phyloP scores from a whole-genome alignment of 2,888 invertebrate species.

The Anoncus sp. region DNA sequence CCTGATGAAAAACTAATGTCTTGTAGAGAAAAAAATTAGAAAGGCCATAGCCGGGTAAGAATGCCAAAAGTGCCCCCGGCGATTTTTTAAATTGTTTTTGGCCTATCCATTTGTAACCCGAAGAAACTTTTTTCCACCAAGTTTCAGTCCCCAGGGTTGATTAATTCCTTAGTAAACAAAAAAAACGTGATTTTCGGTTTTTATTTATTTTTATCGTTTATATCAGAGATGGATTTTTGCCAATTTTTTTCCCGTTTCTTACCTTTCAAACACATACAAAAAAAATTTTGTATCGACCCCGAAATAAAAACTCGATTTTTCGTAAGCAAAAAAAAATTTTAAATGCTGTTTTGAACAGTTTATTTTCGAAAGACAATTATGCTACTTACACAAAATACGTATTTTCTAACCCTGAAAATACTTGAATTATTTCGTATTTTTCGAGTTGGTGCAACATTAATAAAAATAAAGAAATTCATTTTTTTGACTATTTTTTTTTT shows the following conservation, averaged over 20 bases:
- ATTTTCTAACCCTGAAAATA: not conserved
- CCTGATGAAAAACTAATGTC: too few relatives aligned
- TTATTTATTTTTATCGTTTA: conserved; percentile 7
- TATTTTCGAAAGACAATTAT: conserved; percentile 4
- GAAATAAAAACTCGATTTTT: conserved; percentile 2
- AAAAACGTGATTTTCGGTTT: conserved; percentile 6
- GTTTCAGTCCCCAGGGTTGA: not conserved
- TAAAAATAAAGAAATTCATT: too few relatives aligned
- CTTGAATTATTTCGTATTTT: conserved; percentile 1
- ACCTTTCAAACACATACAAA: conserved; percentile 1
- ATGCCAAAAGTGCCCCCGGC: conserved; percentile 3
- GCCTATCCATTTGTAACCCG: conserved; percentile 2
- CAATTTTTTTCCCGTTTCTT: not conserved
- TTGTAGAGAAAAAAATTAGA: too few relatives aligned
- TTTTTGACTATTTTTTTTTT: too few relatives aligned
- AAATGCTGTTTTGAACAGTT: not conserved
- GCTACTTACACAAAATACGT: conserved; percentile 2
- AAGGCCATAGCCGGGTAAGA: conserved; percentile 6
- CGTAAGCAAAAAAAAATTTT: not conserved
- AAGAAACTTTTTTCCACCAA: conserved; percentile 9
- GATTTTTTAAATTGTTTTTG: conserved; percentile 1
- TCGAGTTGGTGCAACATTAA: not conserved
- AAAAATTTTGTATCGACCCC: not conserved
- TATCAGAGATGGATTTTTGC: not conserved
- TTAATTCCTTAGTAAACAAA: conserved; percentile 3